Evolutionary conservation across 2,888 invertebrate species (phyloP).

Genomic region (Abscondita cerata): DNA sequence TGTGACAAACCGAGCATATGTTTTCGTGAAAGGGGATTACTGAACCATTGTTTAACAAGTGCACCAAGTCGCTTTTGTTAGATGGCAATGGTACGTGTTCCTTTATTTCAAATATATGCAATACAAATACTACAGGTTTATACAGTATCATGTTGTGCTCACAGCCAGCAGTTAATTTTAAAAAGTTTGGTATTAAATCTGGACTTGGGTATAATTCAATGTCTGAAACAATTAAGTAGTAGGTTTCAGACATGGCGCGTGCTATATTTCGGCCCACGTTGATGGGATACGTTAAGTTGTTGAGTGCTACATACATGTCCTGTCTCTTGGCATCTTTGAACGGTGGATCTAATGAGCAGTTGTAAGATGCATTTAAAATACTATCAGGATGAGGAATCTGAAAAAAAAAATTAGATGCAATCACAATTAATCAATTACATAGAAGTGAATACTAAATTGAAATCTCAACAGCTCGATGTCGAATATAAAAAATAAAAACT

Average conservation of each 20-base stretch:
- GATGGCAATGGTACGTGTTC: slow-evolving; percentile 65
- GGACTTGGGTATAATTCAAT: slow-evolving; percentile 34
- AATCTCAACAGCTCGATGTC: no score
- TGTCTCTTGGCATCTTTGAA: background rate
- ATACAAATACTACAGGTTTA: slow-evolving; percentile 40
- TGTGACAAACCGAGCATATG: slow-evolving; percentile 61
- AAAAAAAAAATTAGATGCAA: background rate
- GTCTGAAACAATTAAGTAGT: slow-evolving; percentile 27
- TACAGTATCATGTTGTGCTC: background rate
- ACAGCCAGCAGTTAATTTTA: slow-evolving; percentile 19
- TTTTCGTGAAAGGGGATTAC: slow-evolving; percentile 63
- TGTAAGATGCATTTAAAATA: background rate
- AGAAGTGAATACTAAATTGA: no score
- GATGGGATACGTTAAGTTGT: slow-evolving; percentile 50
- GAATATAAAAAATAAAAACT: no score
- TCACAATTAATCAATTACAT: background rate
- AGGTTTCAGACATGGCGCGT: slow-evolving; percentile 23
- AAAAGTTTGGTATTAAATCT: slow-evolving; percentile 20
- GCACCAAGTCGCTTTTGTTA: slow-evolving; percentile 67
- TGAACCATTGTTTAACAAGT: slow-evolving; percentile 51
- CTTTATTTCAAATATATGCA: slow-evolving; percentile 51
- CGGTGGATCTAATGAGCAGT: slow-evolving; percentile 10
- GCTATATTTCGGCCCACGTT: slow-evolving; percentile 34
- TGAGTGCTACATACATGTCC: slow-evolving; percentile 24
- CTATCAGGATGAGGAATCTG: background rate